Percentiles rank a stretch among this genome's conserved stretches.
Conservation (phyloP, 2,888 invertebrate species). For the Tachina fera region DNA sequence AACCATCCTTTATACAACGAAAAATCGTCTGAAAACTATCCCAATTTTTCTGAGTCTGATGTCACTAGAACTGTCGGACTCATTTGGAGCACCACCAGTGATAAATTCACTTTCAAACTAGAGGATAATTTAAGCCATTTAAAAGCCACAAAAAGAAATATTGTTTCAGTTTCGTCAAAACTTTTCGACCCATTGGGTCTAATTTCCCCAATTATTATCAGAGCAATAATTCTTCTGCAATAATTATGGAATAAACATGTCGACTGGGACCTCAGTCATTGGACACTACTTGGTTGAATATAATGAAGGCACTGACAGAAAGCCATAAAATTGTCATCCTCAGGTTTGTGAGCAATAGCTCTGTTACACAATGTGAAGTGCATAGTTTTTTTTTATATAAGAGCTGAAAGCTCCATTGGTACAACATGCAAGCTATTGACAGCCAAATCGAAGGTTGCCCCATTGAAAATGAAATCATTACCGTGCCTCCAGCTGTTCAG, state of each 20-base stretch:
- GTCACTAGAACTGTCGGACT: constrained; percentile 55
- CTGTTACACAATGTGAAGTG: background rate
- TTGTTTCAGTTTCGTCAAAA: constrained; percentile 46
- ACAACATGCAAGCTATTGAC: constrained; percentile 34
- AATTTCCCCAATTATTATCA: too few relatives aligned
- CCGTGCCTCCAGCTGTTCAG: constrained; percentile 56
- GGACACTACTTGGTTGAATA: constrained; percentile 15
- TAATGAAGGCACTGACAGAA: background rate
- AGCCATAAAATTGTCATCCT: constrained; percentile 16
- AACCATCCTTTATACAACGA: constrained; percentile 19
- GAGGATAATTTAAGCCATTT: constrained; percentile 50
- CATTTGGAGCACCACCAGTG: background rate
- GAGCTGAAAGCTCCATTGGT: background rate
- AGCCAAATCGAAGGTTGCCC: too few relatives aligned
- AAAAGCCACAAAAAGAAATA: constrained; percentile 50
- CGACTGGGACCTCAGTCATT: constrained; percentile 26
- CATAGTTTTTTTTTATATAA: constrained; percentile 25
- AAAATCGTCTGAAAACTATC: constrained; percentile 9
- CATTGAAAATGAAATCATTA: constrained; percentile 48
- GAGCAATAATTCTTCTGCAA: constrained; percentile 18
- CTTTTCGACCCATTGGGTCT: constrained; percentile 9
- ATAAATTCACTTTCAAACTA: constrained; percentile 33
- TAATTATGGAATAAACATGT: constrained; percentile 41
- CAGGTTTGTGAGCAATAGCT: constrained; percentile 11
- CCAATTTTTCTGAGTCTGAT: constrained; percentile 42